Conservation (phyloP, 92 coral and sea anemone genomes). For the Palythoa caribaeorum region DNA sequence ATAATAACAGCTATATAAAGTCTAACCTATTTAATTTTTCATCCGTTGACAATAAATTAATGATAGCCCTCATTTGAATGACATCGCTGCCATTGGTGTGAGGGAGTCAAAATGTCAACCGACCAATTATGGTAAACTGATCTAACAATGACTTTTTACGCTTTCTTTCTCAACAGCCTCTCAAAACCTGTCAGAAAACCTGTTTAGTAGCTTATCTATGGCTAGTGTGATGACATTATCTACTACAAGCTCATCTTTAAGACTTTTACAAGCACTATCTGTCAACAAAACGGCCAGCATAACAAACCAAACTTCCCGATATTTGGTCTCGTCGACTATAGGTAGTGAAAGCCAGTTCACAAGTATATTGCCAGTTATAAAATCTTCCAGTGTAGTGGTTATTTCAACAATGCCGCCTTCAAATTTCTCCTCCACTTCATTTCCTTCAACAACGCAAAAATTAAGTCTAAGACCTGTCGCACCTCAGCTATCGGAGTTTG, state of each 20-base stretch:
- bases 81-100: background rate
- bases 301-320: slow-evolving; percentile 5
- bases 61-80: background rate
- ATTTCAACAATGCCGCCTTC: background rate
- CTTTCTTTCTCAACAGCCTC: slow-evolving; percentile 39
- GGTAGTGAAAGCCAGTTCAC: background rate
- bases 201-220: background rate
- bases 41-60: background rate
- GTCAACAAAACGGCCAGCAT: slow-evolving; percentile 11
- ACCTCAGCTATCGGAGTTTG: slow-evolving; percentile 26
- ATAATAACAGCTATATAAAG: background rate
- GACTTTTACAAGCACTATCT: background rate
- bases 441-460: background rate
- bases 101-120: background rate
- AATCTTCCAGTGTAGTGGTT: background rate
- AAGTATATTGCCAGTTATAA: background rate
- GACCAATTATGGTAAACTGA: background rate
- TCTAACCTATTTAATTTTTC: background rate
- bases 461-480: background rate
- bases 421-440: slow-evolving; percentile 26
- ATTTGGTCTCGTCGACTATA: slow-evolving; percentile 6
- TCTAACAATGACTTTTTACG: slow-evolving; percentile 10
- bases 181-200: slow-evolving; percentile 21
- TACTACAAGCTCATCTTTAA: background rate
- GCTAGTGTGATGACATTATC: slow-evolving; percentile 8